Evolutionary conservation across 2,888 invertebrate genomes (phyloP), one percentile per base, ranked within the genome.

Genomic region (Ophion ventricosus): DNA sequence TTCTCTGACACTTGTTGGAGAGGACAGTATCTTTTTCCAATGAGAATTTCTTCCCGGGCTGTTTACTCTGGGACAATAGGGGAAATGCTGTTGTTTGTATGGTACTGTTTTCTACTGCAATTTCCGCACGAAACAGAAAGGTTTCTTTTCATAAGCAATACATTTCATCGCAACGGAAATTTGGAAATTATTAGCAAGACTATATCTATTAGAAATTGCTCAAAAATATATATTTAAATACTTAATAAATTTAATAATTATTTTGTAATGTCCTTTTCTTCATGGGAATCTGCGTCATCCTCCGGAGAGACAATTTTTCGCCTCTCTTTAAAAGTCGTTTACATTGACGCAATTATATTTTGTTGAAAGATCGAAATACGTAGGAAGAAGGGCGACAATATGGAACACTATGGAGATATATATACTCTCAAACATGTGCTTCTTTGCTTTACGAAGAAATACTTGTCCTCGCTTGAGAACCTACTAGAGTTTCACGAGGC

Each of bases 401-500:
- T 17, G 14, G 0, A 1, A 1, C 43, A 14, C 43, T 43, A 43
- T 43, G 43, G 14, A 43, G 8, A 43, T 43, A 43, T 14, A 43
- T 43, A 43, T 43, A 49, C 14, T 8, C n/a, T 56, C 54, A n/a
- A 63, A 64, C 54, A 35, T 26, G 57, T 49, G 17, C 59, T 69
- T 43, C 57, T 54, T 72, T 35, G 64, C 54, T 66, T 75, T 29
- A 63, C 43, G 70, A 69, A 56, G 75, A 25, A 40, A 77, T 35
- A 57, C 69, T 75, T 73, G 75, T 66, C 43, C 25, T 56, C 56
- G 54, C 73, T 76, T 43, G 29, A 80, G 83, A 26, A 80, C 73
- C 40, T 40, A 70, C 81, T 84, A 49, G 70, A 81, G 78, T 81
- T 84, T 78, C 63, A 81, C 72, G 61, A 69, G 70, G 78, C 84